Percentiles rank a stretch among this genome's conserved stretches.
phyloP scores from a whole-genome alignment of 2,797 vertebrate species.

The Lophius americanus region DNA sequence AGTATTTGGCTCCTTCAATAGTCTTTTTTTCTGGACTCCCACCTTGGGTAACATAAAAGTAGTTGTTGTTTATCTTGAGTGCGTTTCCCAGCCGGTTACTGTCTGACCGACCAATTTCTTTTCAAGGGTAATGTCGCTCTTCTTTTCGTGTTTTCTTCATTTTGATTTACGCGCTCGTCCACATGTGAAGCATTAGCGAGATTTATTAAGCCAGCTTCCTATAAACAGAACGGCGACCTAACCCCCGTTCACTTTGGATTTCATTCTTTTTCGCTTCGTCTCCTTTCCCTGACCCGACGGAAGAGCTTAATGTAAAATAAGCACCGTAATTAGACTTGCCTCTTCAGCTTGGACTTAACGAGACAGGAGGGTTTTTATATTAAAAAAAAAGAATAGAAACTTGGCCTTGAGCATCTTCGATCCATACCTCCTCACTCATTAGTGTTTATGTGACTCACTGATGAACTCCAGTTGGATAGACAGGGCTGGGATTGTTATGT shows the following conservation, averaged over 20 bases:
- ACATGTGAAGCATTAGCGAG: background rate
- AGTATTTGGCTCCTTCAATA: too few species aligned
- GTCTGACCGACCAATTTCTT: too few species aligned
- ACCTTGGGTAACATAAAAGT: too few species aligned
- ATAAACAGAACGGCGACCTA: background rate
- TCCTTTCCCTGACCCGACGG: background rate
- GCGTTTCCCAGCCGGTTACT: too few species aligned
- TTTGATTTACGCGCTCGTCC: background rate
- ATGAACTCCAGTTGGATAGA: slow-evolving; percentile 33
- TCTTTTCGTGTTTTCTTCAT: too few species aligned
- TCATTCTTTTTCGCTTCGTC: background rate
- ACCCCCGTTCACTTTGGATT: background rate
- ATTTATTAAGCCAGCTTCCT: too few species aligned
- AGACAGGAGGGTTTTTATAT: slow-evolving; percentile 15
- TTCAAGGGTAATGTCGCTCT: too few species aligned
- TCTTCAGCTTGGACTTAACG: slow-evolving; percentile 9
- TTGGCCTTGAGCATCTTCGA: slow-evolving; percentile 5
- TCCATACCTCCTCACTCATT: slow-evolving; percentile 25
- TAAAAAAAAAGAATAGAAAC: background rate
- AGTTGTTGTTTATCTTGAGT: too few species aligned
- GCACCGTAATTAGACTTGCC: slow-evolving; percentile 7
- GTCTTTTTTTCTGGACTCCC: too few species aligned
- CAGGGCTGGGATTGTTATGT: slow-evolving; percentile 45
- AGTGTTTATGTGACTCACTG: slow-evolving; percentile 35
- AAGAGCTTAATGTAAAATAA: background rate